These are phyloP conservation scores for Ammodytes marinus DNA, from an alignment of 2,113 vertebrate genomes.

Conservation along the genomic window DNA sequence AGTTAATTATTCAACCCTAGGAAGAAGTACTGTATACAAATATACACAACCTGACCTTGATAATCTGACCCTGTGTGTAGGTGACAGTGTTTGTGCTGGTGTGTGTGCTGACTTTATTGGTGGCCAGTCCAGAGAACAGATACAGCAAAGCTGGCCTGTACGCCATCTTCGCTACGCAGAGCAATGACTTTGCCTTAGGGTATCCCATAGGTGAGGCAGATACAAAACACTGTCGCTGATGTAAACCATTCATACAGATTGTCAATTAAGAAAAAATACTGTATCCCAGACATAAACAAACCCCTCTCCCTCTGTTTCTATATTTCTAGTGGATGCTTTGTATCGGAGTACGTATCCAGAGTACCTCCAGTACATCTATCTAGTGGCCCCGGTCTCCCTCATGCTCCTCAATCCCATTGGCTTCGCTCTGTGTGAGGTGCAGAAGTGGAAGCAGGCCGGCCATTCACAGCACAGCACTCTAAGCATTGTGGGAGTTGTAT, in stretches of 20 bases:
- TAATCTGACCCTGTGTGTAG: conserved; percentile 64
- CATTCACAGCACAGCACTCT: conserved; percentile 88
- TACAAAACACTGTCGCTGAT: not conserved
- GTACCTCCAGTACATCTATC: conserved; percentile 98
- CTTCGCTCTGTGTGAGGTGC: conserved; percentile 98
- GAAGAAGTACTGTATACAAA: too few species aligned
- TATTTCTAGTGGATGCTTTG: conserved; percentile 84
- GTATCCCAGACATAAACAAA: not conserved
- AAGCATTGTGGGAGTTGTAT: conserved; percentile 89
- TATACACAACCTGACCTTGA: not conserved
- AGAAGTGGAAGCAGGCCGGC: conserved; percentile 90
- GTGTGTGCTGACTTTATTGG: conserved; percentile 91
- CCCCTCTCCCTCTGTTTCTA: not conserved
- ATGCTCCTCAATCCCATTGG: conserved; percentile 98
- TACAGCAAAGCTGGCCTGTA: conserved; percentile 97
- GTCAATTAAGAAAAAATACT: not conserved
- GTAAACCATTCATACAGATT: not conserved
- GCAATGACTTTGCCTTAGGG: conserved; percentile 98
- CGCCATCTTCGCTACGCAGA: conserved; percentile 98
- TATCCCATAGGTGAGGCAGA: conserved; percentile 94
- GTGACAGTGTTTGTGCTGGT: conserved; percentile 93
- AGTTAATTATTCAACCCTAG: too few species aligned
- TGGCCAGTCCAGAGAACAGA: conserved; percentile 89
- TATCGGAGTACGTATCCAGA: conserved; percentile 95
- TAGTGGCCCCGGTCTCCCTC: conserved; percentile 97